Evolutionary conservation across 2,888 invertebrate species (phyloP), one percentile per base, ranked within the genome.

Genomic region (Tenthredo mesomela): DNA sequence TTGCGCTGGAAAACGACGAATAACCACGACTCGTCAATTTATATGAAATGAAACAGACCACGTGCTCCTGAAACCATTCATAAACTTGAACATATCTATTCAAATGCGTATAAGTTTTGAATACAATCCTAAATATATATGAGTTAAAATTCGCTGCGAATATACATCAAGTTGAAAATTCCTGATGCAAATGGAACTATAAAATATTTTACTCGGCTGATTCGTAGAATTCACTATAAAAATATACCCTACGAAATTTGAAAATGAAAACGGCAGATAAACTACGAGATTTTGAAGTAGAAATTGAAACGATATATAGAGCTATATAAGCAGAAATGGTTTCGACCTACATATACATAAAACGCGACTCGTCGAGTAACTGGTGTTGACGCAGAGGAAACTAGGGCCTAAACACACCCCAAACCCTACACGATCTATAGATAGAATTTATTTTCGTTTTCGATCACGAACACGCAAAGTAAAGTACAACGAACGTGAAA

Each of bases 361-460:
- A n/a, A n/a, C n/a, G n/a, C 43, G 73, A 33, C 7, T 54, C n/a
- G 25, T 54, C 54, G 50, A 77, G 54, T 77, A 54, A 54, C 77
- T 77, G 77, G 77, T 33, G 54, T 77, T 77, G 77, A 77, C 77
- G 29, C 54, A 29, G 33, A 9, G 77, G 54, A 33, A 77, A 77
- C 33, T 54, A 77, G 77, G 54, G 33, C 54, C 40, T 77, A 50
- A 77, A 77, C 18, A 18, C 77, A 12, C 29, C 50, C 54, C n/a
- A 15, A 77, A 77, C 21, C 43, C 47, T 25, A 12, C 43, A 43
- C 6, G 40, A 40, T 73, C 40, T 73, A 73, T 40, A 43, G 43
- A 43, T 73, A 43, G 43, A 40, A 73, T 25, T 25, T 40, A 73
- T 73, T 73, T 73, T 73, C 43, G 21, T 43, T 43, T 43, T 73